Conservation (phyloP, 2,888 invertebrate genomes). For the Leptura quadrifasciata region DNA sequence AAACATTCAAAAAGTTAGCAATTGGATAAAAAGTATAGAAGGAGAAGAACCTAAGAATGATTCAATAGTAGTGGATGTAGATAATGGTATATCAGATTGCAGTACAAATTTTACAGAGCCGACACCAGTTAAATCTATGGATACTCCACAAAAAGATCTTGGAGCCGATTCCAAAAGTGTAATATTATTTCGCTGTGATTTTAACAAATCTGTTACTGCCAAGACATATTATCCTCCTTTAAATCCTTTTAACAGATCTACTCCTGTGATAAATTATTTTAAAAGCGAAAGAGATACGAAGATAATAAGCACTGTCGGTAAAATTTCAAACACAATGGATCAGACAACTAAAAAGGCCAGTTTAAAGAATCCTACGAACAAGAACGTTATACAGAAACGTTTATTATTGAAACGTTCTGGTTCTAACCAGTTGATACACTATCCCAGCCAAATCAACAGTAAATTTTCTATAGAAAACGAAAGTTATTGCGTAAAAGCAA, state of each 20-base stretch:
- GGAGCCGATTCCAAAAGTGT: slow-evolving; percentile 50
- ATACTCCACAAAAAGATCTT: slow-evolving; percentile 31
- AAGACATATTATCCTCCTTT: slow-evolving; percentile 41
- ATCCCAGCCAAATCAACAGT: slow-evolving; percentile 19
- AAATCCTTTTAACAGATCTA: slow-evolving; percentile 45
- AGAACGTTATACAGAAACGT: not conserved
- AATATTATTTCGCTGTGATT: slow-evolving; percentile 54
- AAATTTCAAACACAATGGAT: not conserved
- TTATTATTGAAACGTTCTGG: slow-evolving; percentile 29
- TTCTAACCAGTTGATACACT: slow-evolving; percentile 5
- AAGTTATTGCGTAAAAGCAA: slow-evolving; percentile 29
- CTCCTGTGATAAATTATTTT: slow-evolving; percentile 46
- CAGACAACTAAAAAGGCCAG: not conserved
- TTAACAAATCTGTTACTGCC: slow-evolving; percentile 49
- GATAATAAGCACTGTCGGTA: slow-evolving; percentile 8
- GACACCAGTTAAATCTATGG: slow-evolving; percentile 20
- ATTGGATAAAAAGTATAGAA: slow-evolving; percentile 56
- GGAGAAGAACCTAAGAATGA: slow-evolving; percentile 29
- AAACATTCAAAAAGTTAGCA: slow-evolving; percentile 56
- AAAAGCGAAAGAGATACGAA: slow-evolving; percentile 41
- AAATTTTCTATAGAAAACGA: slow-evolving; percentile 35
- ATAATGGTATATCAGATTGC: slow-evolving; percentile 12
- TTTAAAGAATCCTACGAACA: not conserved
- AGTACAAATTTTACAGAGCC: slow-evolving; percentile 13
- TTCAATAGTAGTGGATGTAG: slow-evolving; percentile 14